phyloP scores from a whole-genome alignment of 2,113 vertebrate species.

The Progne subis region DNA sequence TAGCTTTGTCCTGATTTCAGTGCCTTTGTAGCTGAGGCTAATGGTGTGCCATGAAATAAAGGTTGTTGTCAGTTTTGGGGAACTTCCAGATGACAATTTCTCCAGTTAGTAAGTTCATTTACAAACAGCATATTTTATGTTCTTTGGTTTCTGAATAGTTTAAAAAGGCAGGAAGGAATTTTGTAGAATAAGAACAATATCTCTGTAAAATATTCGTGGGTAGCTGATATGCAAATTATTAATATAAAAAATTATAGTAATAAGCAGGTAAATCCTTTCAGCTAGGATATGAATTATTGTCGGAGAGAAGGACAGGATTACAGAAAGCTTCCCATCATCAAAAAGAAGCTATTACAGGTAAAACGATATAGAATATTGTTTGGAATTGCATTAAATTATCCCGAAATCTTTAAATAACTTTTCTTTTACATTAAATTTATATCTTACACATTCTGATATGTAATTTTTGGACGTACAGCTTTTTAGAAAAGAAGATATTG shows the following conservation, averaged over 20 bases:
- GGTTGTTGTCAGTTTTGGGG: neutral
- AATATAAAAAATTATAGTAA: slow-evolving; percentile 37
- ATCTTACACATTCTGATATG: neutral
- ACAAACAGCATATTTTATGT: neutral
- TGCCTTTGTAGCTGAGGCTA: neutral
- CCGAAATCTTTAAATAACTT: slow-evolving; percentile 31
- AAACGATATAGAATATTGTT: slow-evolving; percentile 29
- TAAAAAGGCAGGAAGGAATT: neutral
- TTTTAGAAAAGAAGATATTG: neutral
- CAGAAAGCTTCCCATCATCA: slow-evolving; percentile 6
- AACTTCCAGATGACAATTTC: neutral
- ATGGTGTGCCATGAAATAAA: neutral
- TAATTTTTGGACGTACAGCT: neutral
- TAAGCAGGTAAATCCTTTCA: slow-evolving; percentile 43
- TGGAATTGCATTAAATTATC: slow-evolving; percentile 22
- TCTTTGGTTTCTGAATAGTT: neutral
- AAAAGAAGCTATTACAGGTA: slow-evolving; percentile 2
- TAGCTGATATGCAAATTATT: slow-evolving; percentile 6
- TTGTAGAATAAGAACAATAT: neutral
- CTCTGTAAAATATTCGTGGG: slow-evolving; percentile 18
- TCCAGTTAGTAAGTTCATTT: neutral
- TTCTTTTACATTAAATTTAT: neutral
- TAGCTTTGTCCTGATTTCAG: neutral
- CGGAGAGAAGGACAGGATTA: neutral
- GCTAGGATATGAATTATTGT: neutral